Evolutionary conservation across 2,888 invertebrate genomes (phyloP), one percentile per base, ranked within the genome.

Genomic region (Torymus auratus): DNA sequence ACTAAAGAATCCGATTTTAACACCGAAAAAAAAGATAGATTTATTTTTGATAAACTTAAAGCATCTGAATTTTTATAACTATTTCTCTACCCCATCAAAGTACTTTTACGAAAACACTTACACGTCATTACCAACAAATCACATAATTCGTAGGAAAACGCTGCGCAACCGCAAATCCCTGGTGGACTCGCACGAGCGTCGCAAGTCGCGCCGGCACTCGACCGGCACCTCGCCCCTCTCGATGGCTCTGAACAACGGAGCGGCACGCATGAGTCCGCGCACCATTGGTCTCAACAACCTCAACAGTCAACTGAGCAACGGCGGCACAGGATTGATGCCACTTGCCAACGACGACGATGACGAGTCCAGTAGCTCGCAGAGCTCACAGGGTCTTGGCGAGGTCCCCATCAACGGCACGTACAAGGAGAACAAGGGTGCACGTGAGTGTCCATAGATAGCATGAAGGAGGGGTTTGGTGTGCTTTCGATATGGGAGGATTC

Each of bases 141-240:
- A 28, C 64, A n/a, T 23, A 28, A 20, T 3, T 28, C n/a, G 14
- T 58, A 94, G 96, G 85, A 96, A 95, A 91, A 95, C 96, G 1
- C 92, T 96, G 62, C 93, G 96, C 76, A 94, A 94, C 88, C 92
- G 95, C 70, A 94, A 94, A 85, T 92, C 93, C 11, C 92, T 93
- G 76, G 91, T 91, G 62, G 93, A 94, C 86, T 92, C 93, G 14
- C 91, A 93, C 64, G 96, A 96, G 85, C 92, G 96, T 75, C 93
- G 97, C 84, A 97, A 96, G 91, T 97, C 97, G 60, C 92, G 95
- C 67, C 92, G 96, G 83, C 95, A 95, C 90, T 95, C 95, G 77
- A 94, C 95, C 12, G 95, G 95, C 72, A 94, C 93, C 65, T 93
- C 94, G 85, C 94, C 94, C 15, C 87, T 91, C 69, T 88, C 90